Base-by-base conservation (phyloP, 2,888 invertebrate genomes). In the Ditula angustiorana region DNA sequence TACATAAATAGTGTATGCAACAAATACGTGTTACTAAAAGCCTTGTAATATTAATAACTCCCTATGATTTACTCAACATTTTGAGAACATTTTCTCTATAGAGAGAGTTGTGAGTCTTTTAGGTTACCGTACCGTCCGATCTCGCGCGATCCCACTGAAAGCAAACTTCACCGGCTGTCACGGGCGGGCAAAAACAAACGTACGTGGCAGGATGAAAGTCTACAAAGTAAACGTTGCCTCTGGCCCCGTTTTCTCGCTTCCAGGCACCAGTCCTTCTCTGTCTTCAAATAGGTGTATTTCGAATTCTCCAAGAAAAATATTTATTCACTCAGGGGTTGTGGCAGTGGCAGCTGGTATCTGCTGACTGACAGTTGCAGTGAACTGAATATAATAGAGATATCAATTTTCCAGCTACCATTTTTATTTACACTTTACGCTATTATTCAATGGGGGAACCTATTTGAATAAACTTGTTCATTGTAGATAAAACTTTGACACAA, bases 101-200 rank as follows among this genome's bases (percentile, higher is more conserved):
- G 37, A 52, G 21, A n/a, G 21, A n/a, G 49, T 5, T 19, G 19
- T 58, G 11, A 26, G 26, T 24, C 13, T 57, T 59, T 49, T 7
- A 41, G 11, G 24, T 16, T 37, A 47, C 41, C 37, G 26, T 13
- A n/a, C n/a, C n/a, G n/a, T n/a, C n/a, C n/a, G n/a, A n/a, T 3
- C 16, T 49, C 37, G 5, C 44, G 13, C 24, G 41, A 13, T 10
- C 35, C 19, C 23, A 23, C 26, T 46, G 26, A 52, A 58, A 57
- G 50, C 57, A 58, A 63, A 46, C 35, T 63, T 64, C 52, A 37
- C 35, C 33, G 52, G 24, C 47, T 53, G 26, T 59, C 52, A 53
- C 35, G 52, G 21, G 26, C 37, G 55, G 26, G 44, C 28, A 53
- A 64, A 64, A 46, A 47, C 58, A 53, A 53, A 30, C 35, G 57